Evolutionary conservation across 2,797 vertebrate genomes (phyloP).

Genomic region (Manis pentadactyla): DNA sequence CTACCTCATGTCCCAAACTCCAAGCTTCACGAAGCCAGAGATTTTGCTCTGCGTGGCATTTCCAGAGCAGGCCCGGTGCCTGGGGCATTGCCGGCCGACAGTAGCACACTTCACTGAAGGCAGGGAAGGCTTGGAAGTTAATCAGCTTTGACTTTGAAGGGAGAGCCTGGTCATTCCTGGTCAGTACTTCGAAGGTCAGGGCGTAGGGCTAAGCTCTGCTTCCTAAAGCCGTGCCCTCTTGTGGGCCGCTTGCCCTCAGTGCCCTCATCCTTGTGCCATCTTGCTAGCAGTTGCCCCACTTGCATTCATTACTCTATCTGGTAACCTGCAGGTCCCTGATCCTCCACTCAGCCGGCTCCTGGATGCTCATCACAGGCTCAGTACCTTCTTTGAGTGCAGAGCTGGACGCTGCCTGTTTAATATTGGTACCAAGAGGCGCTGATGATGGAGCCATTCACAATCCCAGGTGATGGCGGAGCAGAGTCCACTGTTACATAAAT

Average conservation of each 20-base stretch:
- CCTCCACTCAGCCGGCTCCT: neutral
- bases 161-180: neutral
- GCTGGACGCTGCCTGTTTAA: neutral
- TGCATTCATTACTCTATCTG: neutral
- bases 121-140: neutral
- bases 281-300: neutral
- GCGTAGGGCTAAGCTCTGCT: accelerated
- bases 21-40: neutral
- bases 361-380: neutral
- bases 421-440: neutral
- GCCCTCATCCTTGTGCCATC: neutral
- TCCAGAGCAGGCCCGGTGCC: neutral
- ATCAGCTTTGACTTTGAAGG: neutral
- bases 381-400: neutral
- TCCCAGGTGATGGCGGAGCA: neutral
- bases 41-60: neutral
- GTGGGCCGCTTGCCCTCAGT: neutral
- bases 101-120: neutral
- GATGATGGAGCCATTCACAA: conserved; percentile 49
- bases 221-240: neutral
- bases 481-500: neutral
- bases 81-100: neutral
- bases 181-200: neutral
- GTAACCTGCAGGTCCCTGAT: conserved; percentile 19
- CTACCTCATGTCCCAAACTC: neutral